Percentiles rank a stretch among this genome's conserved stretches.
phyloP scores from a whole-genome alignment of 2,888 invertebrate genomes.

The Harmothoe impar region DNA sequence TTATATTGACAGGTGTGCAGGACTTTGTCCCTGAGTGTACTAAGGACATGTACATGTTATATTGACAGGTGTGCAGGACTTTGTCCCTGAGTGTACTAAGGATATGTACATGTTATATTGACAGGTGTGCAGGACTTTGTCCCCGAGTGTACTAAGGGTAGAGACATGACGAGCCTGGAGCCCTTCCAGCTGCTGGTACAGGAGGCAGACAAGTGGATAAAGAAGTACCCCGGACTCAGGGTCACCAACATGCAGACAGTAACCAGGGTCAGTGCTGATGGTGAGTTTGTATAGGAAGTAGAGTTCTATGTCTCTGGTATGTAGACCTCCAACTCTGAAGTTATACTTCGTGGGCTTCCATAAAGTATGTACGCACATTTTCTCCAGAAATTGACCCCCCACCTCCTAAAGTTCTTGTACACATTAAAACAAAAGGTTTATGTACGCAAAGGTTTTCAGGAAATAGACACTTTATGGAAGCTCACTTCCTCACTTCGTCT shows the following conservation, averaged over 20 bases:
- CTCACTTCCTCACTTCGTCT: no score
- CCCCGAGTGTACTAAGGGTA: background rate
- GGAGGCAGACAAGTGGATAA: background rate
- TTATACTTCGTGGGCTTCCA: no score
- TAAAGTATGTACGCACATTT: no score
- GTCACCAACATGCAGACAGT: conserved; percentile 18
- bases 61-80: conserved; percentile 26
- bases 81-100: conserved; percentile 5
- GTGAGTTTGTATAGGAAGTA: background rate
- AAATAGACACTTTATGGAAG: no score
- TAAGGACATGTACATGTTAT: background rate
- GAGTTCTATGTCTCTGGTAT: no score
- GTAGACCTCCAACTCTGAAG: no score
- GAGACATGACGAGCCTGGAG: conserved; percentile 19
- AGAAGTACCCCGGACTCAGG: background rate
- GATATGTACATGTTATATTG: background rate
- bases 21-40: conserved; percentile 17
- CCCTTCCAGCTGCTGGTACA: background rate
- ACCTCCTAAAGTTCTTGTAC: no score
- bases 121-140: conserved; percentile 49
- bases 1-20: background rate
- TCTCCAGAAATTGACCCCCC: no score
- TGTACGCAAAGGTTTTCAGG: no score
- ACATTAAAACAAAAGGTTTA: no score
- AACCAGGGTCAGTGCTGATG: background rate